These are phyloP conservation scores for Leptinotarsa lineolata DNA, from an alignment of 1,140 invertebrate genomes.

Conservation along the genomic window DNA sequence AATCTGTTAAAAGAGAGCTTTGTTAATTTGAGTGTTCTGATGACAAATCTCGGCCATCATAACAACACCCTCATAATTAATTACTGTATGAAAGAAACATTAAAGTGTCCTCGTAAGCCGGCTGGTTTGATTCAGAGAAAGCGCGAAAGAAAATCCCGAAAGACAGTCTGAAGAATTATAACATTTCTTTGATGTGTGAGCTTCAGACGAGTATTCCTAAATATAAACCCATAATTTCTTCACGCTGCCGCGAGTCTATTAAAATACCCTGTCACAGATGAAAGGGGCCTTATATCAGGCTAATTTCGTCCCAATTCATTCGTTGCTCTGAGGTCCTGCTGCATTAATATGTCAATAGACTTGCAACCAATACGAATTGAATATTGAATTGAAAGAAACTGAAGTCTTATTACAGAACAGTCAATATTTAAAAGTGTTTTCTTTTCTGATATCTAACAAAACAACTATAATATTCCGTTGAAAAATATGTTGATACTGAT, in stretches of 20 bases:
- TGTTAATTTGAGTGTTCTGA: slow-evolving; percentile 1
- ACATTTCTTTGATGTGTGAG: slow-evolving; percentile 9
- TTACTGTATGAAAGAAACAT: not conserved
- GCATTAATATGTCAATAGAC: not conserved
- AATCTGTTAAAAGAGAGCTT: not conserved
- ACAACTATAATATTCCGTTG: too few species aligned
- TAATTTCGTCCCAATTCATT: slow-evolving; percentile 6
- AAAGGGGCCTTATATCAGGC: not conserved
- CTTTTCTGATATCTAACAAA: too few species aligned
- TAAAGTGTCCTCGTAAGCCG: slow-evolving; percentile 1
- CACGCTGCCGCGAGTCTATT: not conserved
- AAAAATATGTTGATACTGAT: too few species aligned
- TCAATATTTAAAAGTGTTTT: too few species aligned
- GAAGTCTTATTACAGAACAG: too few species aligned
- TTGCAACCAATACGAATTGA: not conserved
- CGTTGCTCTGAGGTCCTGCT: not conserved
- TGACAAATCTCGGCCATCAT: not conserved
- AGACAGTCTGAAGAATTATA: slow-evolving; percentile 4
- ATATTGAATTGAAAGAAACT: not conserved
- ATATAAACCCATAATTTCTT: slow-evolving; percentile 3
- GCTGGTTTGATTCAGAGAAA: slow-evolving; percentile 3
- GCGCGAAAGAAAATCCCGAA: not conserved
- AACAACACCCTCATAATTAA: not conserved
- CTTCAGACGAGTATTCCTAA: not conserved
- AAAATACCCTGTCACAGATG: slow-evolving; percentile 22